Conservation (phyloP, 2,888 invertebrate genomes). For the Drosophila paracracens region DNA sequence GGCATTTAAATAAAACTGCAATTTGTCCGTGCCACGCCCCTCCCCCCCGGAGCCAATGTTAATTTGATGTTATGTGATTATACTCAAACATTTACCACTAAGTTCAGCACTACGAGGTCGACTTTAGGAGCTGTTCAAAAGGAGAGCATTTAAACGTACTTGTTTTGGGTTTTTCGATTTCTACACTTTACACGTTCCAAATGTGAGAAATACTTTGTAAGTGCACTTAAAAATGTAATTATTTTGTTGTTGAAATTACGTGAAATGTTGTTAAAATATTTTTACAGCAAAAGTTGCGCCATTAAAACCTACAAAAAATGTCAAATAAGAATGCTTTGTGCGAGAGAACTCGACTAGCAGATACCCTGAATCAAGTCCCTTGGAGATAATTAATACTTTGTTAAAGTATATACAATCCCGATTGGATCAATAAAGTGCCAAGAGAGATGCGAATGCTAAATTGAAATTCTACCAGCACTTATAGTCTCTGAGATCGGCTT, state of each 20-base stretch:
- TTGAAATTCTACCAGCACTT: not conserved
- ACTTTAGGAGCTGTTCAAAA: not conserved
- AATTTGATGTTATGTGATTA: conserved; percentile 73
- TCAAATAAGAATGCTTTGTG: not conserved
- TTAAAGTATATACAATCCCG: not conserved
- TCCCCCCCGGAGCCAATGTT: conserved; percentile 46
- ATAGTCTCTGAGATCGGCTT: not conserved
- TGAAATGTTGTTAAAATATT: conserved; percentile 75
- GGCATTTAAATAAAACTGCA: conserved; percentile 83
- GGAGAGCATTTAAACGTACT: not conserved
- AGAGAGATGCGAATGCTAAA: too few species aligned
- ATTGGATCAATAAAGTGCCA: not conserved
- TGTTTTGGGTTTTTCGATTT: conserved; percentile 30
- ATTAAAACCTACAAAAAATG: conserved; percentile 52
- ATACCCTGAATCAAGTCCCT: not conserved
- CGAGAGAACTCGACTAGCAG: not conserved
- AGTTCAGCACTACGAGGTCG: conserved; percentile 25
- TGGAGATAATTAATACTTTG: fast-evolving
- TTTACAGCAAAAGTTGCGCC: conserved; percentile 74
- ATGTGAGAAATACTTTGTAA: conserved; percentile 68
- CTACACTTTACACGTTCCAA: conserved; percentile 48
- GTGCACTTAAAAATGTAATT: conserved; percentile 74
- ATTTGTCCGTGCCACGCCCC: conserved; percentile 67
- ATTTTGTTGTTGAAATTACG: conserved; percentile 72
- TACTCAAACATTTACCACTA: conserved; percentile 52